Conservation (phyloP, 2,888 invertebrate genomes). For the Hemistola chrysoprasaria region DNA sequence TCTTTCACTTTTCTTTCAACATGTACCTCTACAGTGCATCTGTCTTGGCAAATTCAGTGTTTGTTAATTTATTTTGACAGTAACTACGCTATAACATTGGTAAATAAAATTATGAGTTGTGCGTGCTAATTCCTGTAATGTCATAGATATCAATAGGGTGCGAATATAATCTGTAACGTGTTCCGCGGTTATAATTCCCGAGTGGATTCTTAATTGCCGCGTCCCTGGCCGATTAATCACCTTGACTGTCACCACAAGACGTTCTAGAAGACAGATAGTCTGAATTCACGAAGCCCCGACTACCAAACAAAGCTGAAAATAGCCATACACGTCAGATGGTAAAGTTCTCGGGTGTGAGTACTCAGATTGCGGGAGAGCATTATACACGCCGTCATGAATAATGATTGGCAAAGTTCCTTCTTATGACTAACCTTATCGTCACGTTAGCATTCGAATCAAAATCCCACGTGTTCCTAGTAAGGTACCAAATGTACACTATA, state of each 20-base stretch:
- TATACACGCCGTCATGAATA: conserved; percentile 62
- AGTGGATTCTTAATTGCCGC: conserved; percentile 24
- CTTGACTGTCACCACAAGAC: conserved; percentile 34
- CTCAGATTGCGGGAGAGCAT: conserved; percentile 52
- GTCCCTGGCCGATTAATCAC: conserved; percentile 31
- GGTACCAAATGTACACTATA: too few relatives aligned
- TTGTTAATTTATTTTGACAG: conserved; percentile 55
- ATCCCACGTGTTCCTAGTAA: conserved; percentile 42
- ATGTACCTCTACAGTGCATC: conserved; percentile 42
- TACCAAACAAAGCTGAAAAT: conserved; percentile 54
- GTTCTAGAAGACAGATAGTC: conserved; percentile 36
- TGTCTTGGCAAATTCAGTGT: conserved; percentile 66
- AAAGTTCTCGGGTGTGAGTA: conserved; percentile 61
- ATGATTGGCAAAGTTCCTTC: conserved; percentile 63
- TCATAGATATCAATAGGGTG: conserved; percentile 16
- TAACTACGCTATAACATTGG: conserved; percentile 22
- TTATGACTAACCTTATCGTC: conserved; percentile 47
- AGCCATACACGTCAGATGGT: conserved; percentile 63
- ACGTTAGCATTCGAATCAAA: conserved; percentile 36
- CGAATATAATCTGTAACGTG: conserved; percentile 10
- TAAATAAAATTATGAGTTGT: conserved; percentile 14
- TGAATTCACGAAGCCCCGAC: conserved; percentile 38
- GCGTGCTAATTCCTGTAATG: conserved; percentile 1
- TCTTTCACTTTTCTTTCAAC: conserved; percentile 11
- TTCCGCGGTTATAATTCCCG: conserved; percentile 27